These are phyloP conservation scores for Morpho deidamia DNA, from an alignment of 2,888 invertebrate species.

Conservation along the genomic window DNA sequence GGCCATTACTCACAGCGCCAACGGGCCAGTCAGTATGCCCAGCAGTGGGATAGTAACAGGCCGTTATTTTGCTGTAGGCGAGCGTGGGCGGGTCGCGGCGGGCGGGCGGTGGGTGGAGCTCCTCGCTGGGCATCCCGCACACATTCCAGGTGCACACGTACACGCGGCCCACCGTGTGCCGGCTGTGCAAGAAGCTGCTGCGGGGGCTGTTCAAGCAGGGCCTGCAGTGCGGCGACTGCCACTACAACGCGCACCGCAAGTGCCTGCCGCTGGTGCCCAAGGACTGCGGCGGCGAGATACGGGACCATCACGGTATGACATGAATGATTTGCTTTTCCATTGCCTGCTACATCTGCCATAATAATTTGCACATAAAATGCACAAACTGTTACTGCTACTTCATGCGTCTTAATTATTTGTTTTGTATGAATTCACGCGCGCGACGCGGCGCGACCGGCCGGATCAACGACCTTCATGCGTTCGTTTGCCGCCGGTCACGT, in stretches of 20 bases:
- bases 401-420: too few relatives aligned
- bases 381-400: too few relatives aligned
- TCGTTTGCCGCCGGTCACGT: too few relatives aligned
- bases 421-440: too few relatives aligned
- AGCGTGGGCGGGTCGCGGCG: background rate
- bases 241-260: conserved; percentile 97
- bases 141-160: conserved; percentile 98
- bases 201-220: conserved; percentile 98
- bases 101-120: conserved; percentile 29
- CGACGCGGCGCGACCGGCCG: too few relatives aligned
- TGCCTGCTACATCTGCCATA: too few relatives aligned
- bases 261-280: conserved; percentile 93
- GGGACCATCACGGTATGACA: conserved; percentile 76
- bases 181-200: conserved; percentile 96
- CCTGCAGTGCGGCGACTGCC: conserved; percentile 97
- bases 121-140: conserved; percentile 82
- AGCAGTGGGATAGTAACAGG: too few relatives aligned
- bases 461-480: too few relatives aligned
- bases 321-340: too few relatives aligned
- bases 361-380: too few relatives aligned
- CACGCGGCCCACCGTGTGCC: conserved; percentile 97
- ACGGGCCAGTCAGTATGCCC: too few relatives aligned
- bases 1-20: too few relatives aligned
- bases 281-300: conserved; percentile 88
- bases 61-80: background rate